A percentile compares a stretch with the other conserved stretches of the same genome.
Conservation (phyloP, 2,797 vertebrate genomes). For the Acanthiza pusilla region DNA sequence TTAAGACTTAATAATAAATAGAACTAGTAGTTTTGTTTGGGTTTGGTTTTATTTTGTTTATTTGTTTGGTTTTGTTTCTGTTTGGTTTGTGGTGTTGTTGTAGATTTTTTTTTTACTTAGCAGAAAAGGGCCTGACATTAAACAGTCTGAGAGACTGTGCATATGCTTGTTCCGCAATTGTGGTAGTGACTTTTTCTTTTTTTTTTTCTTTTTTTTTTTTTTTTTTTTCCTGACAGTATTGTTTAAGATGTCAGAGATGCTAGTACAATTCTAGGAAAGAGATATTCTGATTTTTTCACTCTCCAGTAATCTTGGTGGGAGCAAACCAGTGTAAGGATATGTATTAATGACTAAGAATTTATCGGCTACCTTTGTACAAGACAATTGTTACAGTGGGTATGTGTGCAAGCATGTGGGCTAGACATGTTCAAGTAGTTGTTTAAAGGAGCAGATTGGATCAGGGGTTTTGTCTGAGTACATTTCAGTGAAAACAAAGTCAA, state of each 20-base stretch:
- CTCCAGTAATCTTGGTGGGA: neutral
- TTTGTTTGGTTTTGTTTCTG: neutral
- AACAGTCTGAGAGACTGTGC: neutral
- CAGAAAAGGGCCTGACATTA: neutral
- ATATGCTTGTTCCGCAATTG: neutral
- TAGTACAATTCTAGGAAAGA: neutral
- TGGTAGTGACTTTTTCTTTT: neutral
- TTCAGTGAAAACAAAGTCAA: neutral
- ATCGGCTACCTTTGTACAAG: neutral
- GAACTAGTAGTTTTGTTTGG: neutral
- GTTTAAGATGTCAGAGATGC: neutral
- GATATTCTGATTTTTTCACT: neutral
- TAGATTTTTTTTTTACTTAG: neutral
- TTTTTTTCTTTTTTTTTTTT: fast-evolving
- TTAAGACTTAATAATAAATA: neutral
- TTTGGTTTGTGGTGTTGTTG: neutral
- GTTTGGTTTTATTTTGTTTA: neutral
- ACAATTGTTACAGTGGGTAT: neutral
- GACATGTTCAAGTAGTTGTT: neutral
- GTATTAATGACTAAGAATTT: neutral
- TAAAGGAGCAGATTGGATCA: neutral
- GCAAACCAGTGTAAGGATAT: neutral
- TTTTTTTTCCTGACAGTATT: neutral
- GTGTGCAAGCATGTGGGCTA: neutral
- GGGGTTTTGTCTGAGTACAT: neutral